Percentiles rank a stretch among this genome's conserved stretches.
phyloP scores from a whole-genome alignment of 2,888 invertebrate species.

The Synergus gifuensis region DNA sequence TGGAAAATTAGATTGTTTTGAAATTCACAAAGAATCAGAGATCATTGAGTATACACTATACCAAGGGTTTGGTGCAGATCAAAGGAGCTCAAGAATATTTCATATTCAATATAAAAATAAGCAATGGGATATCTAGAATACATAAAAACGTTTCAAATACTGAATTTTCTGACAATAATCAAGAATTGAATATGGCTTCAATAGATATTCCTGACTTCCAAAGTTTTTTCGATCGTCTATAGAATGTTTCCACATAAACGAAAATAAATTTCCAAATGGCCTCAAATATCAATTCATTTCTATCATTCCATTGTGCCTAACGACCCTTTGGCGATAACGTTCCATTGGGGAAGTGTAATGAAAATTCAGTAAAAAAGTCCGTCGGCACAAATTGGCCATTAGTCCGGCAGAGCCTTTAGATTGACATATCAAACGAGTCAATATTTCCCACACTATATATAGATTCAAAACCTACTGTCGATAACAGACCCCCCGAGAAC shows the following conservation, averaged over 20 bases:
- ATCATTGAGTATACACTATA: not conserved
- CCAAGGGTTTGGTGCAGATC: not conserved
- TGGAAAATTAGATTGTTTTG: constrained; percentile 64
- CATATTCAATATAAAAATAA: no score
- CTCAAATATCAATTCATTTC: not conserved
- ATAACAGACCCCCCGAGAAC: not conserved
- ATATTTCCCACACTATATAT: not conserved
- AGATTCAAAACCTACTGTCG: not conserved
- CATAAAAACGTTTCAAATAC: not conserved
- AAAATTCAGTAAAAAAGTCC: constrained; percentile 39
- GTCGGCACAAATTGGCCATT: constrained; percentile 41
- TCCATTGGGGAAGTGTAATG: constrained; percentile 2
- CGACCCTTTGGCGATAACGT: not conserved
- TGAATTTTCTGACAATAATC: not conserved
- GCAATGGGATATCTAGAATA: no score
- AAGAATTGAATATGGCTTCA: not conserved
- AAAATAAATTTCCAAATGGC: not conserved
- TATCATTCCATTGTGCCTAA: constrained; percentile 4
- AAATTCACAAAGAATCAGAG: not conserved
- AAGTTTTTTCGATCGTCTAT: not conserved
- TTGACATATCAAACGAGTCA: not conserved
- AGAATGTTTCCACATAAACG: not conserved
- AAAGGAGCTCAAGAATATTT: not conserved
- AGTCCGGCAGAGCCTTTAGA: constrained; percentile 19
- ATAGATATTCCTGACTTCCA: not conserved